Base-by-base conservation (phyloP, 2,888 invertebrate genomes). In the Teleiodes luculella region DNA sequence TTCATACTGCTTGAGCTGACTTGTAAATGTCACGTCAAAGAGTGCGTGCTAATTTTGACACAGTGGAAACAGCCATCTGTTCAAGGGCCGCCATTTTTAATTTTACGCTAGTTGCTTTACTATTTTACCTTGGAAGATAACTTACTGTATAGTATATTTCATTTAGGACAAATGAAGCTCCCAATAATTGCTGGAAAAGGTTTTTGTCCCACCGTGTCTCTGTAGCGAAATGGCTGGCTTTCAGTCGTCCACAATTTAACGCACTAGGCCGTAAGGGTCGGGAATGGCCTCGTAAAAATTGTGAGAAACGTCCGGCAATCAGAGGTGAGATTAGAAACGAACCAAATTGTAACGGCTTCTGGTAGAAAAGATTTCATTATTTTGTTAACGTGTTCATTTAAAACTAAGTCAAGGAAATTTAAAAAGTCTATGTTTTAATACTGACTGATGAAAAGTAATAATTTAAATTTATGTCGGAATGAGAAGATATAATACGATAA, bases 251-350 rank as follows among this genome's bases (percentile, higher is more conserved):
- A 76, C 78, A 76, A 78, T 71, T 70, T 68, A 68, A 66, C 67
- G 65, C 68, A 67, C 62, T 61, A 57, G 63, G 62, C 68, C 65
- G 66, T 68, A 64, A 65, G 65, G 61, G 64, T 53, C 64, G 63
- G 68, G 77, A 78, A 80, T 77, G 69, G 76, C 69, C 65, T 83
- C 80, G 78, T 85, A 85, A 85, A 83, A 85, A 80, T 78, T 70
- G 75, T 78, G 72, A 78, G 77, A 76, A 78, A 78, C 73, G 76
- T 72, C 73, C 70, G 64, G 72, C 78, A 86, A 83, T 83, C 81
- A 80, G 77, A 78, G 78, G 79, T 80, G 68, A 79, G 80, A 84
- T 83, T 83, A 62, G 66, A 76, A 72, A 70, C 68, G 74, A 65
- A 24, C 6, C 43, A n/a, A 43, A 43, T 43, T 43, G 43, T 43